Evolutionary conservation across 1,140 invertebrate species (phyloP).

Genomic region (Condylostylus longicornis): DNA sequence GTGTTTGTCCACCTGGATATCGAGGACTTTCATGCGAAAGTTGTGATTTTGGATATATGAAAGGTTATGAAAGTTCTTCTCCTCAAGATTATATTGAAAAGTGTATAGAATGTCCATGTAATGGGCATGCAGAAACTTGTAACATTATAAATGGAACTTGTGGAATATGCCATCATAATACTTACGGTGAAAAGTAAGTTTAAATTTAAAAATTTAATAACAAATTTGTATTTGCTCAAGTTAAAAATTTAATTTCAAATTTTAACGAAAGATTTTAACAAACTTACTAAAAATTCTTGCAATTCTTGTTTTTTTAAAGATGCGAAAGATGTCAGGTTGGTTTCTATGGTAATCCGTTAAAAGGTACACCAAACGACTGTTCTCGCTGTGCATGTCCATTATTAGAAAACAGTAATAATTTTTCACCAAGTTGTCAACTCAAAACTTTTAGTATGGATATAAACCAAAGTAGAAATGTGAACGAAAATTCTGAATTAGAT

Average conservation of each 20-base stretch:
- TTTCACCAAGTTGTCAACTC: constrained; percentile 70
- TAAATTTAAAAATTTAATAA: no score
- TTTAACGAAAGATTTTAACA: no score
- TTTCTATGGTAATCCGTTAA: constrained; percentile 78
- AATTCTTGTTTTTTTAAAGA: constrained; percentile 22
- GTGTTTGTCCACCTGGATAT: constrained; percentile 48
- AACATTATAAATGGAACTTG: constrained; percentile 65
- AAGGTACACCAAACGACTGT: constrained; percentile 60
- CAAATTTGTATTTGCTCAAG: no score
- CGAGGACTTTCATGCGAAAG: constrained; percentile 68
- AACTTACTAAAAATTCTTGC: constrained; percentile 1
- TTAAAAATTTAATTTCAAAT: no score
- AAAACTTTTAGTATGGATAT: constrained; percentile 39
- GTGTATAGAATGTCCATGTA: constrained; percentile 79
- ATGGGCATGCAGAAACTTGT: constrained; percentile 73
- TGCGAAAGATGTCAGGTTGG: constrained; percentile 81
- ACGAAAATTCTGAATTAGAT: constrained; percentile 39
- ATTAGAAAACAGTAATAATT: constrained; percentile 58
- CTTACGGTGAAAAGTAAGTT: constrained; percentile 39
- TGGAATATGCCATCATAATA: constrained; percentile 51
- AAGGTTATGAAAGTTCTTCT: constrained; percentile 46
- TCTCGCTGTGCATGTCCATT: constrained; percentile 78
- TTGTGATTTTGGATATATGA: constrained; percentile 72
- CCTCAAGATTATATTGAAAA: constrained; percentile 37
- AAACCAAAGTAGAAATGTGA: constrained; percentile 23